These are phyloP conservation scores for Prenolepis imparis DNA, from an alignment of 2,888 invertebrate species.

Conservation along the genomic window DNA sequence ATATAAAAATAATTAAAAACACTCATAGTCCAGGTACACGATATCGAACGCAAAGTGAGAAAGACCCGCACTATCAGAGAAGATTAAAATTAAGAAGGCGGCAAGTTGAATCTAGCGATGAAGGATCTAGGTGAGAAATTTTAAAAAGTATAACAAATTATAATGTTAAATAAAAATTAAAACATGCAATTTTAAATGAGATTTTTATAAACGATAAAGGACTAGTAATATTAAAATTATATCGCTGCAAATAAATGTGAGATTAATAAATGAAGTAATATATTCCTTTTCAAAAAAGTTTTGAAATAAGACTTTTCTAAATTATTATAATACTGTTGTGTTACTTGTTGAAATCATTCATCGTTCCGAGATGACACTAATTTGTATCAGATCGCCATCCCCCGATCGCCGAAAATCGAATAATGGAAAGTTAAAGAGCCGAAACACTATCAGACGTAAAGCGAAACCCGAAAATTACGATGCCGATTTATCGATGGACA, in stretches of 20 bases:
- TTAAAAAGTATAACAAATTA: not conserved
- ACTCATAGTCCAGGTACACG: constrained; percentile 90
- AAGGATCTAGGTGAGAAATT: constrained; percentile 83
- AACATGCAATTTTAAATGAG: not conserved
- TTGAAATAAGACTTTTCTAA: not conserved
- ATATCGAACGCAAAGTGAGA: constrained; percentile 96
- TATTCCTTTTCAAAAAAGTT: not conserved
- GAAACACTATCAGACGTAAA: constrained; percentile 73
- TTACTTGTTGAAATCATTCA: not conserved
- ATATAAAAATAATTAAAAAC: constrained; percentile 45
- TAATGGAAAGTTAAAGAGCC: constrained; percentile 76
- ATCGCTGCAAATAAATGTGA: not conserved
- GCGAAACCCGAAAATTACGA: constrained; percentile 81
- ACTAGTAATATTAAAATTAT: not conserved
- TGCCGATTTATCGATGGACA: constrained; percentile 84
- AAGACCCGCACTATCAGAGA: constrained; percentile 93
- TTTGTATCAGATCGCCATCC: constrained; percentile 81
- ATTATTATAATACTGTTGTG: not conserved
- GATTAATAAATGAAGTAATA: not conserved
- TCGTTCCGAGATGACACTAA: not conserved
- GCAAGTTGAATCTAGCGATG: constrained; percentile 86
- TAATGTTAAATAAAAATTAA: not conserved
- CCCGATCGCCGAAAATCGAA: constrained; percentile 79
- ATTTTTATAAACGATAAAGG: not conserved
- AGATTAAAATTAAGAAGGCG: constrained; percentile 90